Percentiles rank a stretch among this genome's conserved stretches.
These are phyloP conservation scores for Spilosoma lubricipeda DNA, from an alignment of 2,888 invertebrate species.

Conservation along the genomic window DNA sequence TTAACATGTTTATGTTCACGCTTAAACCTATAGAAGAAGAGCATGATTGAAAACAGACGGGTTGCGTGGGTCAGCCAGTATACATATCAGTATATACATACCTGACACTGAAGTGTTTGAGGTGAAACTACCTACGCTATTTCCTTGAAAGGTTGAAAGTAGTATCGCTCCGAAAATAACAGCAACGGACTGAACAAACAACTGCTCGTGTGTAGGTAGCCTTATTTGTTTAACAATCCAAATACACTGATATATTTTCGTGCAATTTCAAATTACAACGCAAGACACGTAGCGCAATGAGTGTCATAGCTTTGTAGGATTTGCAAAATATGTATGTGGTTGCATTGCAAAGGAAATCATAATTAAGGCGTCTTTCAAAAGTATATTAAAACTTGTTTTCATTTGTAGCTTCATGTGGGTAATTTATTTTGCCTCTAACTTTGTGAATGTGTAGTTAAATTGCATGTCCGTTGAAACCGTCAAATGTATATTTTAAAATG, in stretches of 20 bases:
- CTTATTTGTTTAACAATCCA: not conserved
- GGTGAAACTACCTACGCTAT: too few relatives aligned
- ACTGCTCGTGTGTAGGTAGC: not conserved
- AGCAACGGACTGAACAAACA: not conserved
- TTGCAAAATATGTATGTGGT: not conserved
- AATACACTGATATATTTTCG: not conserved
- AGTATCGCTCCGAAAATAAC: not conserved
- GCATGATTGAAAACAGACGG: too few relatives aligned
- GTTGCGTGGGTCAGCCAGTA: too few relatives aligned
- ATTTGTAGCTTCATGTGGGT: not conserved
- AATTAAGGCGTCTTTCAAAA: conserved; percentile 1
- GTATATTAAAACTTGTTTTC: not conserved
- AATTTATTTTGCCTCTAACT: not conserved
- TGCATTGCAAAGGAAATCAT: conserved; percentile 8
- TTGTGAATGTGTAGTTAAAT: not conserved
- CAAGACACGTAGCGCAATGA: not conserved
- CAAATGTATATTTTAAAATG: not conserved
- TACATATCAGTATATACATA: too few relatives aligned
- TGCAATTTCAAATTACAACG: not conserved
- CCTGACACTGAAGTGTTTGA: too few relatives aligned
- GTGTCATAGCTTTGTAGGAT: not conserved
- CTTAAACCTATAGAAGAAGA: too few relatives aligned
- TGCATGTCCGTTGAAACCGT: not conserved
- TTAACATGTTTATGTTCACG: too few relatives aligned
- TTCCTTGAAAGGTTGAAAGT: not conserved